Conservation (phyloP, 2,113 vertebrate species). For the Irena cyanogastra region DNA sequence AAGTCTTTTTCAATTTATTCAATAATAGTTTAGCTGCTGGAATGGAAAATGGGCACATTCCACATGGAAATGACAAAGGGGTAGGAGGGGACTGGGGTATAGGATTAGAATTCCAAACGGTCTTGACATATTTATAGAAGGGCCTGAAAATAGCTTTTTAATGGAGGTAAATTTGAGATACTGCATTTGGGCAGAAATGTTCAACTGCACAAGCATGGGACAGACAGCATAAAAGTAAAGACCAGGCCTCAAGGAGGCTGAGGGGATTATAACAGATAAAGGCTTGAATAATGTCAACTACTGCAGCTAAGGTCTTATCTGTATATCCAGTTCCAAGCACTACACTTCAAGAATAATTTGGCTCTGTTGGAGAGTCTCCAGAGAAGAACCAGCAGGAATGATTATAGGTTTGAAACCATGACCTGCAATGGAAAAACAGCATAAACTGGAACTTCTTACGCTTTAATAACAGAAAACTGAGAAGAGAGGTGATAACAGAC, state of each 20-base stretch:
- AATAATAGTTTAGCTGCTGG: neutral
- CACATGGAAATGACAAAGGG: neutral
- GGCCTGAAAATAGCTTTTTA: neutral
- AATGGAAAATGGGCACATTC: neutral
- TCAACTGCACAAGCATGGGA: neutral
- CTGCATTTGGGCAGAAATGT: neutral
- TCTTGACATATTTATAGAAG: neutral
- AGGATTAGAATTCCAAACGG: neutral
- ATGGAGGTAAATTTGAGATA: neutral
- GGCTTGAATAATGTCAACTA: neutral
- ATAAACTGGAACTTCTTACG: neutral
- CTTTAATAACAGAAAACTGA: neutral
- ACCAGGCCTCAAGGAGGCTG: neutral
- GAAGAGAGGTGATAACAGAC: neutral
- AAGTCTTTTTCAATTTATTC: neutral
- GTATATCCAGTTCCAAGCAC: neutral
- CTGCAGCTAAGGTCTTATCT: neutral
- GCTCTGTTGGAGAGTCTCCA: neutral
- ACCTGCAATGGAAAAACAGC: neutral
- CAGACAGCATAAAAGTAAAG: neutral
- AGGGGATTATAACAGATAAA: neutral
- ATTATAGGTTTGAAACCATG: neutral
- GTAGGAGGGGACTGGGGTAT: neutral
- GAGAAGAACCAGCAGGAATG: neutral
- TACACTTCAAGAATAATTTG: neutral